phyloP scores from a whole-genome alignment of 2,113 vertebrate species.

The Anseranas semipalmata region DNA sequence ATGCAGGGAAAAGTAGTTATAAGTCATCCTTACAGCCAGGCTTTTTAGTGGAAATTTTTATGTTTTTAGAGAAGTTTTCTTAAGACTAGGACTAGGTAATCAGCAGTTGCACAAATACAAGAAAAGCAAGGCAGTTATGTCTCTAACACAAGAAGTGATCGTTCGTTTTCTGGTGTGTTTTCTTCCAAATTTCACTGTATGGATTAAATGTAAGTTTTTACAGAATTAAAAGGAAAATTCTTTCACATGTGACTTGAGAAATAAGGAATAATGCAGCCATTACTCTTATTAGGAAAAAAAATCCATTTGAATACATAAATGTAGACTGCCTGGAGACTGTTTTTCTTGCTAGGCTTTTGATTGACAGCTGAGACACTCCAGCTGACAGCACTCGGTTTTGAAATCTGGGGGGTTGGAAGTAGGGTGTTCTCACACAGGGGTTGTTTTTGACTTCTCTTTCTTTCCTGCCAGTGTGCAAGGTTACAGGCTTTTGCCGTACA shows the following conservation, averaged over 20 bases:
- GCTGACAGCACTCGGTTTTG: slow-evolving; percentile 20
- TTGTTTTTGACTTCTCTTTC: not conserved
- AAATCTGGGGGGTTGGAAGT: not conserved
- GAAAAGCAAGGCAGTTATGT: not conserved
- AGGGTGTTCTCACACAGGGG: not conserved
- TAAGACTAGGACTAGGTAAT: not conserved
- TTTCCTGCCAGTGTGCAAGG: not conserved
- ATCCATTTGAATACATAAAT: not conserved
- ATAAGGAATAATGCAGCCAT: slow-evolving; percentile 23
- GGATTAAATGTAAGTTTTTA: not conserved
- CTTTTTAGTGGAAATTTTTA: not conserved
- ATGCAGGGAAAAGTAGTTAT: not conserved
- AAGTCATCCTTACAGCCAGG: not conserved
- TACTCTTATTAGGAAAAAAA: not conserved
- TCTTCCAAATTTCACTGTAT: too few relatives aligned
- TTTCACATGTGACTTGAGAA: not conserved
- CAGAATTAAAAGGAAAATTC: not conserved
- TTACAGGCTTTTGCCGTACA: not conserved
- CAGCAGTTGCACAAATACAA: not conserved
- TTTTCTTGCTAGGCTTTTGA: slow-evolving; percentile 29
- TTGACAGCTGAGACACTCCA: slow-evolving; percentile 55
- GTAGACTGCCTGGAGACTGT: slow-evolving; percentile 37
- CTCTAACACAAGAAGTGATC: not conserved
- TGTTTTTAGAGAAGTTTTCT: not conserved
- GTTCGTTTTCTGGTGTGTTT: not conserved